These are phyloP conservation scores for Athalia cordata DNA, from an alignment of 2,888 invertebrate genomes.

Conservation along the genomic window DNA sequence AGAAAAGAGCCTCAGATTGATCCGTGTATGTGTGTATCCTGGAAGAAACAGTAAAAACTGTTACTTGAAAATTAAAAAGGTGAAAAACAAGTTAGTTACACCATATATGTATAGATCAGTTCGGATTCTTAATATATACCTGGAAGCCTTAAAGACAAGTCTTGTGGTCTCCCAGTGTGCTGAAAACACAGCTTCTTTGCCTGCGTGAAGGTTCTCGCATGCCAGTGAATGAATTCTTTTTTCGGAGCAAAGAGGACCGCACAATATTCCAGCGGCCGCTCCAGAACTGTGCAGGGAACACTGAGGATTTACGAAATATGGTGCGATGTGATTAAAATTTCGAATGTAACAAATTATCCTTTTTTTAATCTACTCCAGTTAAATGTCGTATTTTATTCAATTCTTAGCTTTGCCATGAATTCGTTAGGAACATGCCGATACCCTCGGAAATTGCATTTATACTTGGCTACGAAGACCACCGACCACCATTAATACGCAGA, in stretches of 20 bases:
- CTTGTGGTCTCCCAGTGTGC: conserved; percentile 77
- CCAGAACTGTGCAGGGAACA: conserved; percentile 76
- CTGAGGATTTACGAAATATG: conserved; percentile 66
- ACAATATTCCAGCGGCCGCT: conserved; percentile 79
- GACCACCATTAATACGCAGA: too few species aligned
- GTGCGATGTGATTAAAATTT: conserved; percentile 59
- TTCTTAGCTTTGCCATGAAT: too few species aligned
- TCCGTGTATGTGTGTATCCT: conserved; percentile 68
- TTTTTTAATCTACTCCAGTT: too few species aligned
- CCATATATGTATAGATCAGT: neutral
- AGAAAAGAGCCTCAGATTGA: conserved; percentile 73
- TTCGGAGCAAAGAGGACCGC: conserved; percentile 78
- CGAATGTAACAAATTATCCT: too few species aligned
- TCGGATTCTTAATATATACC: conserved; percentile 54
- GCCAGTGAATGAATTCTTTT: conserved; percentile 76
- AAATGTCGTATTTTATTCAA: too few species aligned
- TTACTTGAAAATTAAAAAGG: neutral
- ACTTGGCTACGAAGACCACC: too few species aligned
- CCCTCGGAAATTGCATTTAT: too few species aligned
- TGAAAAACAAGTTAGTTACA: neutral
- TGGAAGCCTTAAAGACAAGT: conserved; percentile 78
- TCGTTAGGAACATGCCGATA: too few species aligned
- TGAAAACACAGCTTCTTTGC: conserved; percentile 79
- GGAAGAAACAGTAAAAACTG: neutral
- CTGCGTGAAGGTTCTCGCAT: conserved; percentile 79